Evolutionary conservation across 2,797 vertebrate genomes (phyloP).

Genomic region (Malurus splendens): DNA sequence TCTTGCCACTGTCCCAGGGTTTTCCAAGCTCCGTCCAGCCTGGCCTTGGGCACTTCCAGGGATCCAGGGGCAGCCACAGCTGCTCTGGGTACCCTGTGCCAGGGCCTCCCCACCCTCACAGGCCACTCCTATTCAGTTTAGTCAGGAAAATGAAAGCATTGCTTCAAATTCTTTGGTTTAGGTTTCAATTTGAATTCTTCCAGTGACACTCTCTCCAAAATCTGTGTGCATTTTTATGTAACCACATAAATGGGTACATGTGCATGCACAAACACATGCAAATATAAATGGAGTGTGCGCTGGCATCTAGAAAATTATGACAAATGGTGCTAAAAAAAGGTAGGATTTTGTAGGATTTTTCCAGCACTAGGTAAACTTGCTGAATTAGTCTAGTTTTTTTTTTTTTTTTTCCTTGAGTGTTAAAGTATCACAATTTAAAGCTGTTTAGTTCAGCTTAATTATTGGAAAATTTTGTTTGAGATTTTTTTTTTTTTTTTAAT

Average conservation of each 20-base stretch:
- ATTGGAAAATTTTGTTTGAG: neutral
- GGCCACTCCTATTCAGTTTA: neutral
- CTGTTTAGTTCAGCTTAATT: neutral
- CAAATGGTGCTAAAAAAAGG: neutral
- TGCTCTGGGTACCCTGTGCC: neutral
- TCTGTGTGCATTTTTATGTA: accelerated
- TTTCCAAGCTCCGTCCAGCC: accelerated
- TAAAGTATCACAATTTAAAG: neutral
- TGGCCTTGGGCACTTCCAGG: accelerated
- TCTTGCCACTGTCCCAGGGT: accelerated
- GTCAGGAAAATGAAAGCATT: neutral
- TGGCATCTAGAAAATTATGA: neutral
- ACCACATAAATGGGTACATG: neutral
- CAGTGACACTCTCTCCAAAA: neutral
- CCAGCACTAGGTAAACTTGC: neutral
- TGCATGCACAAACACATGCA: neutral
- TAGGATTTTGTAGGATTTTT: neutral
- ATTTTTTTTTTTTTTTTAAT: accelerated
- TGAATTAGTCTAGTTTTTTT: neutral
- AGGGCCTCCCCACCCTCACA: accelerated
- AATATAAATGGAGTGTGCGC: neutral
- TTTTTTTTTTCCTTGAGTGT: neutral
- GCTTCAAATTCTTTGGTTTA: neutral
- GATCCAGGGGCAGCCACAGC: neutral
- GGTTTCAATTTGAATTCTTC: neutral